phyloP scores from a whole-genome alignment of 2,888 invertebrate genomes.

The Macrophya alboannulata region DNA sequence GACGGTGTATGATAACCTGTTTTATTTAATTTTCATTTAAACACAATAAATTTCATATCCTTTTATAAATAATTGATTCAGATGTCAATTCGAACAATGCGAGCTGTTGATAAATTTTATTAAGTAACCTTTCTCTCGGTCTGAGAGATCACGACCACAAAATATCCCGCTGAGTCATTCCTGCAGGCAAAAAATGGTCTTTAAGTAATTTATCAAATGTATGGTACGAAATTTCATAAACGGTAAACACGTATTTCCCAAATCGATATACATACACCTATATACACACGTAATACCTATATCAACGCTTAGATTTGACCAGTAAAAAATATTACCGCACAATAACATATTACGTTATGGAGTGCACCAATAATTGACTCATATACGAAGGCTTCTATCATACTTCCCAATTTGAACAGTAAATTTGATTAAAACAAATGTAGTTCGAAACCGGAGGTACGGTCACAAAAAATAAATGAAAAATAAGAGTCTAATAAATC shows the following conservation, averaged over 20 bases:
- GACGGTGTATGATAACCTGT: neutral
- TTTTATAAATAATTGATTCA: neutral
- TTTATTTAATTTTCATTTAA: neutral
- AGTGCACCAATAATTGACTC: neutral
- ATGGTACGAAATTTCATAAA: neutral
- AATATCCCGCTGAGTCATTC: neutral
- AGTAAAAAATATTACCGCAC: neutral
- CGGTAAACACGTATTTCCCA: neutral
- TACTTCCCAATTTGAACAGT: neutral
- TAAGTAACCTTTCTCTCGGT: neutral
- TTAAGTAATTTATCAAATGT: slow-evolving; percentile 20
- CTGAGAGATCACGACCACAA: neutral
- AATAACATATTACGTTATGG: neutral
- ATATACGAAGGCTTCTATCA: neutral
- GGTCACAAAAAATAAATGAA: too few relatives aligned
- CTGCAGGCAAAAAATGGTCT: neutral
- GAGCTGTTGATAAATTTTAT: neutral
- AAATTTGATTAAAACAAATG: neutral
- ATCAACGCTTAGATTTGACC: neutral
- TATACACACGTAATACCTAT: too few relatives aligned
- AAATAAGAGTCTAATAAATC: slow-evolving; percentile 35
- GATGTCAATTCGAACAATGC: neutral
- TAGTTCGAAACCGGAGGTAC: neutral
- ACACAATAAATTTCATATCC: neutral
- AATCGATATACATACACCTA: neutral